Conservation (phyloP, 2,113 vertebrate genomes). For the Coreoperca whiteheadi region DNA sequence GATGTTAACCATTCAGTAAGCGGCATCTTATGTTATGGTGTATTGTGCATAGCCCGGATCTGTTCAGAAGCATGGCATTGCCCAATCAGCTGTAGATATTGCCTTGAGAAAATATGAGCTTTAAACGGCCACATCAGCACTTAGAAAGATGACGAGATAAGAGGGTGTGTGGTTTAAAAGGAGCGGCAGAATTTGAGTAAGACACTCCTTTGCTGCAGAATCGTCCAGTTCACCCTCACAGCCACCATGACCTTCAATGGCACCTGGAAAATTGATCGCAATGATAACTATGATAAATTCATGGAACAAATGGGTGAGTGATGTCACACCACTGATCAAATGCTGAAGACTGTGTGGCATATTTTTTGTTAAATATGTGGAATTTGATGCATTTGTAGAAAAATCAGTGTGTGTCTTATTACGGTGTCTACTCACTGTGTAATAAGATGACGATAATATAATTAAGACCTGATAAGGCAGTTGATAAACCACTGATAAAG, state of each 20-base stretch:
- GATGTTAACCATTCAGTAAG: neutral
- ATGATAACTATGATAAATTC: slow-evolving; percentile 95
- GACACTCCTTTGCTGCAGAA: slow-evolving; percentile 54
- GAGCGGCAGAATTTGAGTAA: slow-evolving; percentile 8
- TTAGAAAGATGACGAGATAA: slow-evolving; percentile 85
- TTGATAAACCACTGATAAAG: neutral
- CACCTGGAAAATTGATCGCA: slow-evolving; percentile 91
- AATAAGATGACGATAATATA: neutral
- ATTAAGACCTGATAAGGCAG: neutral
- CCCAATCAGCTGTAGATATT: slow-evolving; percentile 14
- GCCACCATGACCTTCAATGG: slow-evolving; percentile 90
- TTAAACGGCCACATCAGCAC: slow-evolving; percentile 91
- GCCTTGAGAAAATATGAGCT: slow-evolving; percentile 78
- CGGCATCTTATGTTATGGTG: too few species aligned
- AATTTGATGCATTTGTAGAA: neutral
- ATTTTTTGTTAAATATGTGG: neutral
- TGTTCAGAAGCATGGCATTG: neutral
- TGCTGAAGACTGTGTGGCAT: too few species aligned
- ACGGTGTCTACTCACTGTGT: neutral
- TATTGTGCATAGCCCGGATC: neutral
- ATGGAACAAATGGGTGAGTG: slow-evolving; percentile 95
- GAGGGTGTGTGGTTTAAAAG: slow-evolving; percentile 74
- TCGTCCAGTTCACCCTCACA: slow-evolving; percentile 29
- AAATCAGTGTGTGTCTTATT: neutral
- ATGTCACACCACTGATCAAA: neutral